A percentile compares a stretch with the other conserved stretches of the same genome.
These are phyloP conservation scores for Noctua comes DNA, from an alignment of 2,888 invertebrate genomes.

Conservation along the genomic window DNA sequence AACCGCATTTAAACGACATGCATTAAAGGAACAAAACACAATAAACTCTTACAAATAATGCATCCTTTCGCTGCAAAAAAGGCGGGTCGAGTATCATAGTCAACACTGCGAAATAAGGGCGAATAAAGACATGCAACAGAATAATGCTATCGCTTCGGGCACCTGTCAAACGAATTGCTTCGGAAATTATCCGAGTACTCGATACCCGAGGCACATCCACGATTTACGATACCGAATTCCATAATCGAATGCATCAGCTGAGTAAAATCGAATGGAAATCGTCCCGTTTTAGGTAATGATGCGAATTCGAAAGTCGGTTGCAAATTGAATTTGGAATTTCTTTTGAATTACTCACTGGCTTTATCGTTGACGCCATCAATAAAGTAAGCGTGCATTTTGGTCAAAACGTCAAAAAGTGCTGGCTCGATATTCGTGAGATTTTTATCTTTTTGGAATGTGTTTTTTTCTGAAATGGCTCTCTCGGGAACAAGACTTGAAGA, in stretches of 20 bases:
- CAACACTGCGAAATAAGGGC: conserved; percentile 57
- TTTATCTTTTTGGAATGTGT: conserved; percentile 6
- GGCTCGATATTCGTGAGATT: conserved; percentile 29
- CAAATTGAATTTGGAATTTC: conserved; percentile 64
- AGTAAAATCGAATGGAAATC: conserved; percentile 66
- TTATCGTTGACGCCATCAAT: conserved; percentile 50
- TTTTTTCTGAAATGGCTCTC: conserved; percentile 11
- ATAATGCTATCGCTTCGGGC: conserved; percentile 71
- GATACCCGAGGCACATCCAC: conserved; percentile 62
- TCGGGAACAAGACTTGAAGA: not conserved
- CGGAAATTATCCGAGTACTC: conserved; percentile 70
- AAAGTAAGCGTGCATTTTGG: conserved; percentile 34
- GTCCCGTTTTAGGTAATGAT: conserved; percentile 65
- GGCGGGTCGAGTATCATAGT: conserved; percentile 55
- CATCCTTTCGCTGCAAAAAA: conserved; percentile 55
- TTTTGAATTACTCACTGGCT: conserved; percentile 51
- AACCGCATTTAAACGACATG: conserved; percentile 50
- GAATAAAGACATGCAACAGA: conserved; percentile 75
- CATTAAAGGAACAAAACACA: conserved; percentile 45
- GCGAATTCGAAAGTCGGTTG: conserved; percentile 60
- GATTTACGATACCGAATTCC: conserved; percentile 69
- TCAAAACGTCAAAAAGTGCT: conserved; percentile 41
- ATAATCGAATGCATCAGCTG: conserved; percentile 68
- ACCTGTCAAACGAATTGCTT: conserved; percentile 72
- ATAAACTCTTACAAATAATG: conserved; percentile 56